Base-by-base conservation (phyloP, 2,113 vertebrate genomes). In the Phalacrocorax aristotelis region DNA sequence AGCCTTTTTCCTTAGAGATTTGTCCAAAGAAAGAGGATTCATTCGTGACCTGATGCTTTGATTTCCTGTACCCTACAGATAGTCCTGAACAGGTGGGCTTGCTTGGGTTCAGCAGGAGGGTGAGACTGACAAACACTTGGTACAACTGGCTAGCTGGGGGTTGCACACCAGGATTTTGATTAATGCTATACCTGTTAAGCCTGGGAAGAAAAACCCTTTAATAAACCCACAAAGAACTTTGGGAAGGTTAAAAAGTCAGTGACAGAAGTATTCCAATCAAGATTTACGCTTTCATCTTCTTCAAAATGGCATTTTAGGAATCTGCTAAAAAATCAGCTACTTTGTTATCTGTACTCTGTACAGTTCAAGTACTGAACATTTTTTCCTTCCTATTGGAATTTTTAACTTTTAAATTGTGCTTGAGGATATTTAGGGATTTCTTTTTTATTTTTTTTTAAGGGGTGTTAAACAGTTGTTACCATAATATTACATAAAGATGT, bases 81-180 rank as follows among this genome's bases (percentile, higher is more conserved):
- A 54, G 29, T 65, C 58, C 40, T 17, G 36, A 77, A 40, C 0
- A 0, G n/a, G 27, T 80, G 76, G 25, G 23, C 57, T 95, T 77
- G 49, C 46, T 80, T 51, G 75, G 48, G 36, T 76, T 94, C 78
- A 61, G 48, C 44, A 52, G 58, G 49, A 86, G 66, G 44, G 36
- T 0, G 0, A 88, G 48, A 34, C 58, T 8, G 34, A 60, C 26
- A 57, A 76, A 51, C 0, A 1, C 38, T 52, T 4, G 0, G 15
- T 65, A 5, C 0, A 0, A 30, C 32, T 49, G 55, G 36, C 17
- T 15, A 36, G 68, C 36, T 81, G 69, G 44, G 75, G 38, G 44
- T 34, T 82, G 32, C 70, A 21, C 1, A 8, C 46, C 19, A 46
- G 38, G 65, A 46, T 62, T 77, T 49, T 0, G 0, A 34, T 83